Base-by-base conservation (phyloP, 1,140 invertebrate genomes). In the Orussus abietinus region DNA sequence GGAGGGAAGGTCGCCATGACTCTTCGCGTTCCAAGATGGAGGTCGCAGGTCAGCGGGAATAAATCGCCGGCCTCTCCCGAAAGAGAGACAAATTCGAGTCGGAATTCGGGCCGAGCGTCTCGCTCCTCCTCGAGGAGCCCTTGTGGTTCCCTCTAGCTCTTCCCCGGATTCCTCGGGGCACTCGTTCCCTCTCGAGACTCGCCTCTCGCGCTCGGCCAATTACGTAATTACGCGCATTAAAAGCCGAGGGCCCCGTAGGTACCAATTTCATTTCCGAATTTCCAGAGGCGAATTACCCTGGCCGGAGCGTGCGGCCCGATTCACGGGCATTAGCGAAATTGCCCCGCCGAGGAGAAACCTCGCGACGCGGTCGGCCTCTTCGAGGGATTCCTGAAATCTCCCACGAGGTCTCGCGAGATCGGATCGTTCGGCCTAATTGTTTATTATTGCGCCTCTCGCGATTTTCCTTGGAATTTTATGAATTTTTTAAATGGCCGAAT, bases 41-140 rank as follows among this genome's bases (percentile, higher is more conserved):
- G n/a, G n/a, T n/a, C n/a, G n/a, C n/a, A n/a, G n/a, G n/a, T n/a
- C n/a, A n/a, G n/a, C n/a, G n/a, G n/a, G n/a, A n/a, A 60, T 65
- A 63, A 65, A 62, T 65, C 45, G 57, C 47, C 32, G 55, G 57
- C 55, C 53, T 57, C 45, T 49, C 41, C 48, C 38, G 53, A 51
- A 53, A 57, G 61, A 57, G 57, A 52, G 56, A 51, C 55, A 40
- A 58, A 42, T 44, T n/a, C n/a, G n/a, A n/a, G n/a, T n/a, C n/a
- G n/a, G n/a, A n/a, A n/a, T n/a, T n/a, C n/a, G n/a, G n/a, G n/a
- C n/a, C n/a, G n/a, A n/a, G n/a, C n/a, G n/a, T n/a, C n/a, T n/a
- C n/a, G n/a, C n/a, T n/a, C n/a, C n/a, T n/a, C n/a, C n/a, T n/a
- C n/a, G n/a, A n/a, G n/a, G n/a, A n/a, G n/a, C n/a, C n/a, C n/a